Evolutionary conservation across 2,888 invertebrate genomes (phyloP).

Genomic region (Aplocera efformata): DNA sequence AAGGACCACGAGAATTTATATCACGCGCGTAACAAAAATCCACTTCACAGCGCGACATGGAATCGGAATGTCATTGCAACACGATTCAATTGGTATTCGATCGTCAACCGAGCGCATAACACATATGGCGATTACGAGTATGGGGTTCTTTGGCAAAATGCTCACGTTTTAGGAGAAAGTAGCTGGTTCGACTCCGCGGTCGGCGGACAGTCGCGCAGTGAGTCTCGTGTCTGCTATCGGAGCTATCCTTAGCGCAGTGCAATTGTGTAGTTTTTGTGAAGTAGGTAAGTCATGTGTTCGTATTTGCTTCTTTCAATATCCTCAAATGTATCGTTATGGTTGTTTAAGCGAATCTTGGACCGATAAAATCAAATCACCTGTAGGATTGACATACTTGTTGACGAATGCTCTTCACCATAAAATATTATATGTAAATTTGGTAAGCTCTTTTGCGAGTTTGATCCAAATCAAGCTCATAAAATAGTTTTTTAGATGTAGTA

Average conservation of each 20-base stretch:
- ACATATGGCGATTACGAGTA: slow-evolving; percentile 31
- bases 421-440: no score
- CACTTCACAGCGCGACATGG: slow-evolving; percentile 10
- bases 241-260: neutral
- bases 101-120: slow-evolving; percentile 20
- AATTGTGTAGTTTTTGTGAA: neutral
- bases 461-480: no score
- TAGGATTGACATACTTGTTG: no score
- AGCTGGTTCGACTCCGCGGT: slow-evolving; percentile 12
- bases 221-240: slow-evolving; percentile 2
- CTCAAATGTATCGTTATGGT: no score
- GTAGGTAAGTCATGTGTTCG: no score
- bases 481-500: no score
- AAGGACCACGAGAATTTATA: no score
- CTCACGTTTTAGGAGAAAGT: slow-evolving; percentile 42
- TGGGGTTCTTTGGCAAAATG: slow-evolving; percentile 34
- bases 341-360: no score
- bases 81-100: slow-evolving; percentile 24
- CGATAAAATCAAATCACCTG: no score
- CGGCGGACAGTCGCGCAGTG: slow-evolving; percentile 17
- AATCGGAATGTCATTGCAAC: slow-evolving; percentile 20
- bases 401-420: no score
- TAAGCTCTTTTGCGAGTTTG: no score
- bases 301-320: no score
- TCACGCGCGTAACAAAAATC: slow-evolving; percentile 16